Base-by-base conservation (phyloP, 1,140 invertebrate species). In the Drosophila kikkawai region DNA sequence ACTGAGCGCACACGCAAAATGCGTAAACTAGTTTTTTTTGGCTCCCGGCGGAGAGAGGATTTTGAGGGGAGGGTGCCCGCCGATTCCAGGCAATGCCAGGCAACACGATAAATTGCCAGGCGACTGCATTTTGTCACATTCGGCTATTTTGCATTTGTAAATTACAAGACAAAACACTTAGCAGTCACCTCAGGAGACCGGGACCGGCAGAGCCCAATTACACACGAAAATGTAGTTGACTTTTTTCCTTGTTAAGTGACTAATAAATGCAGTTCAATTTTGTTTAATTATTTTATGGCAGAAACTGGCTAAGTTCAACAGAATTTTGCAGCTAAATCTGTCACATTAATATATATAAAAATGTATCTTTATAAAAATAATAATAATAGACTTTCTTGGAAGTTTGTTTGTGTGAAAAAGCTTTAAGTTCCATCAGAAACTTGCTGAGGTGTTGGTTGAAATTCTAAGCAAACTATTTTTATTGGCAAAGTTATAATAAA, bases 151-250 rank as follows among this genome's bases (percentile, higher is more conserved):
- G 76, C 83, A 87, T 86, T 86, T 77, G 80, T 65, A 80, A 88
- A 80, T 87, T 78, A 87, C 83, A 87, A 84, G 83, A 87, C 84
- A 87, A 87, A 87, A 87, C 83, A 87, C 83, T 87, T 88, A 87
- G 74, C 80, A 69, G 64, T 57, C 82, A 69, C 47, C 71, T 19
- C 32, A 37, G 63, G 61, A 53, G 42, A 75, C 51, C 50, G 44
- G 50, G 11, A 53, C 12, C 1, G 17, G 19, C 34, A 22, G 11
- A 48, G 32, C 55, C 70, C 83, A 87, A 87, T 84, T 84, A 80
- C 42, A 59, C 32, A 51, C 36, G 37, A 56, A 73, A 73, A 74
- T 82, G 50, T 60, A 68, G 42, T 68, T 74, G 47, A 45, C 22
- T 73, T 74, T 57, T 74, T 73, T 32, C 37, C 42, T 41, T 39